Evolutionary conservation across 1,140 invertebrate genomes (phyloP).

Genomic region (Aphelinus certus): DNA sequence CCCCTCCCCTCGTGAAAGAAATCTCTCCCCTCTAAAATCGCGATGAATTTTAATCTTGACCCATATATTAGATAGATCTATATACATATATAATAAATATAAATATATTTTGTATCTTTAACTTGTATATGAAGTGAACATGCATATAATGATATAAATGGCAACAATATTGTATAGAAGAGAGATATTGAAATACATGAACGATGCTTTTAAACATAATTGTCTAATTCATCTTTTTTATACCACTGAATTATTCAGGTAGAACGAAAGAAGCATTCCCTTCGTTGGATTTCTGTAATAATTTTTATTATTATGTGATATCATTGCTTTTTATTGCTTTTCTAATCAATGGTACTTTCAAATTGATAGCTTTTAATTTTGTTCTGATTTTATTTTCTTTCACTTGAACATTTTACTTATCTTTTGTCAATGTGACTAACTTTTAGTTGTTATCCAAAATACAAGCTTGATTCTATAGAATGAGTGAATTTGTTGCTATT

Average conservation of each 20-base stretch:
- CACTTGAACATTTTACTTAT: slow-evolving; percentile 11
- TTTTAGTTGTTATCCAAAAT: slow-evolving; percentile 16
- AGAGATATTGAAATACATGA: slow-evolving; percentile 67
- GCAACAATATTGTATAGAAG: slow-evolving; percentile 65
- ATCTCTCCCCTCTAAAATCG: slow-evolving; percentile 42
- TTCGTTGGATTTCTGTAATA: slow-evolving; percentile 30
- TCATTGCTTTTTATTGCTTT: slow-evolving; percentile 21
- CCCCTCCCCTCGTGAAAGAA: neutral
- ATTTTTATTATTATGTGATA: slow-evolving; percentile 10
- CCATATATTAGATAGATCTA: slow-evolving; percentile 37
- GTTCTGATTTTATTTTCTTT: slow-evolving; percentile 13
- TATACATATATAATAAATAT: slow-evolving; percentile 48
- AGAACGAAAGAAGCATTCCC: slow-evolving; percentile 31
- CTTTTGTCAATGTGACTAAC: slow-evolving; percentile 34
- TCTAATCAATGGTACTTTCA: slow-evolving; percentile 15
- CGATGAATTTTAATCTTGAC: slow-evolving; percentile 59
- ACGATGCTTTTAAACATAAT: slow-evolving; percentile 66
- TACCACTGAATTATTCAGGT: slow-evolving; percentile 57
- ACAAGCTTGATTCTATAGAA: slow-evolving; percentile 17
- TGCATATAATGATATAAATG: slow-evolving; percentile 60
- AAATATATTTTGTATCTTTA: slow-evolving; percentile 64
- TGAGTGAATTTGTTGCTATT: slow-evolving; percentile 35
- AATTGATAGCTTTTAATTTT: slow-evolving; percentile 19
- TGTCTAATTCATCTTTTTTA: slow-evolving; percentile 64
- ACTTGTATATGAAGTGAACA: slow-evolving; percentile 62